Evolutionary conservation across 2,797 vertebrate genomes (phyloP).

Genomic region (Syngnathus rostellatus): DNA sequence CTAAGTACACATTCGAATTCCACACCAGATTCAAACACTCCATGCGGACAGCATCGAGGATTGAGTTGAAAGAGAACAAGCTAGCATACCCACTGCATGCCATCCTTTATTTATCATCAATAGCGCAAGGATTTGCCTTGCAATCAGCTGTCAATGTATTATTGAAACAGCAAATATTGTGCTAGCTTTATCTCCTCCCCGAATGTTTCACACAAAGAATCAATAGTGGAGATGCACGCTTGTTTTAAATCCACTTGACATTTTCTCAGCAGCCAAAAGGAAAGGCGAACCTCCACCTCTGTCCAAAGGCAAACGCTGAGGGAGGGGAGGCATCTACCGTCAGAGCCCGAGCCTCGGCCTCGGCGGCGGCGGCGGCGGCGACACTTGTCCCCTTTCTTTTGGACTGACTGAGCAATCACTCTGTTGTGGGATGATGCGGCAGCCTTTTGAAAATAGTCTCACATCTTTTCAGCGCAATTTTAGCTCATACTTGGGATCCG

Average conservation of each 20-base stretch:
- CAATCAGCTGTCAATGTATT: slow-evolving; percentile 1
- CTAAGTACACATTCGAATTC: slow-evolving; percentile 46
- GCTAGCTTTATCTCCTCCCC: not conserved
- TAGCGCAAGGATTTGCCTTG: not conserved
- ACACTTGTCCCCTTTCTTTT: slow-evolving; percentile 42
- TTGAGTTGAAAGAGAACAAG: not conserved
- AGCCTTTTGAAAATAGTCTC: slow-evolving; percentile 45
- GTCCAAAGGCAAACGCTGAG: slow-evolving; percentile 35
- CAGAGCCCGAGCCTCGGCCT: slow-evolving; percentile 30
- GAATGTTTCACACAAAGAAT: slow-evolving; percentile 7
- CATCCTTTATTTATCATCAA: not conserved
- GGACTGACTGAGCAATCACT: slow-evolving; percentile 28
- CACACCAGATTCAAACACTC: slow-evolving; percentile 32
- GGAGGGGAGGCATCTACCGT: slow-evolving; percentile 23
- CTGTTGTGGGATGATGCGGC: slow-evolving; percentile 43
- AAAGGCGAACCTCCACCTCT: slow-evolving; percentile 24
- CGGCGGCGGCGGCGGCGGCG: slow-evolving; percentile 42
- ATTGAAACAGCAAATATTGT: slow-evolving; percentile 7
- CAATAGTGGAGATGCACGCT: slow-evolving; percentile 1
- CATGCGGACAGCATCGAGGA: not conserved
- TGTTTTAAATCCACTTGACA: slow-evolving; percentile 5
- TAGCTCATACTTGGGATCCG: slow-evolving; percentile 47
- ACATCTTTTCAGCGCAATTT: slow-evolving; percentile 40
- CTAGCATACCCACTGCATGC: not conserved
- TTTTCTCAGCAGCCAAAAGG: slow-evolving; percentile 18